Evolutionary conservation across 2,888 invertebrate genomes (phyloP).

Genomic region (Drosophila mercatorum): DNA sequence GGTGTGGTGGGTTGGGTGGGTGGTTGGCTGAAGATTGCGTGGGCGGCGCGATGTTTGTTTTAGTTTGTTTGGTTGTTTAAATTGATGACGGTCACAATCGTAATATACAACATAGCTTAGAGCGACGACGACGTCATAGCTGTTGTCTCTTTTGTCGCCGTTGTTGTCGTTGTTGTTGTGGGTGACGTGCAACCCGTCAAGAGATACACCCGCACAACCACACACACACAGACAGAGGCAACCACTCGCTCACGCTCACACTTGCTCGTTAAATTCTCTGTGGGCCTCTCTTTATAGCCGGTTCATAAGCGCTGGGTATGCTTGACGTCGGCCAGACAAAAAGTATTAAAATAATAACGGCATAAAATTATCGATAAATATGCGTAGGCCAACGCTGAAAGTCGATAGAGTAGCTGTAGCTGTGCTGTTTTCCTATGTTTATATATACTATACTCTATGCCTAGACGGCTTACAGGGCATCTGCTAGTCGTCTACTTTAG

Average conservation of each 20-base stretch:
- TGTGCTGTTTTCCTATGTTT: too few species aligned
- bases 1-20: neutral
- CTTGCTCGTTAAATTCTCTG: conserved; percentile 27
- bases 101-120: conserved; percentile 36
- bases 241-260: conserved; percentile 5
- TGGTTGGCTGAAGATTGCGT: neutral
- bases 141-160: conserved; percentile 12
- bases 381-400: neutral
- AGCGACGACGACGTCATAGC: conserved; percentile 39
- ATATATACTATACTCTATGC: too few species aligned
- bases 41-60: conserved; percentile 18
- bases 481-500: neutral
- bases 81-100: conserved; percentile 54
- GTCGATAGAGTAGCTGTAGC: neutral
- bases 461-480: neutral
- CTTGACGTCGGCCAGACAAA: too few species aligned
- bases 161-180: conserved; percentile 29
- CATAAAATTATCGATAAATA: neutral
- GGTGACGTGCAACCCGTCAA: conserved; percentile 51
- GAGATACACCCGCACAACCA: conserved; percentile 23
- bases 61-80: conserved; percentile 24
- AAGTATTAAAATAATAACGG: neutral
- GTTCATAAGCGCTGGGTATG: neutral
- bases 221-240: conserved; percentile 7
- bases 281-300: conserved; percentile 36